phyloP scores from a whole-genome alignment of 2,888 invertebrate genomes.

The Lampropteryx suffumata region DNA sequence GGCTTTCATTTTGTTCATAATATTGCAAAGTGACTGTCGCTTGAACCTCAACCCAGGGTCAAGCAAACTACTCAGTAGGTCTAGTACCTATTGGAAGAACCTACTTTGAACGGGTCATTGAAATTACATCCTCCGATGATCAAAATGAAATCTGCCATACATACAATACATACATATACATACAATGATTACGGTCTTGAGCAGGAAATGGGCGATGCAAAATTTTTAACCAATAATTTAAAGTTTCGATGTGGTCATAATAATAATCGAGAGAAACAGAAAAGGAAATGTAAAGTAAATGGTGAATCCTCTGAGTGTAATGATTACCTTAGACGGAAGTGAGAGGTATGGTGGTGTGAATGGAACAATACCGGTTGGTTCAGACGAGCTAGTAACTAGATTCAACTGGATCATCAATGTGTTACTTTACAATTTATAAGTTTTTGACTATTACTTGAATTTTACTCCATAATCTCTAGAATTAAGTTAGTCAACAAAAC shows the following conservation, averaged over 20 bases:
- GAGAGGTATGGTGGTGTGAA: constrained; percentile 64
- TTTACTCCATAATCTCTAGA: no score
- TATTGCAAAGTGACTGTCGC: constrained; percentile 51
- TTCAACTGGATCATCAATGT: constrained; percentile 1
- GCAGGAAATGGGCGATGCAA: constrained; percentile 37
- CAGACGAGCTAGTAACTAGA: constrained; percentile 27
- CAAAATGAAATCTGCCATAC: no score
- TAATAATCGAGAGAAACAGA: not conserved
- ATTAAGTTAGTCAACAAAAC: no score
- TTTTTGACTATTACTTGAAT: no score
- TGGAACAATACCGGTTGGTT: constrained; percentile 46
- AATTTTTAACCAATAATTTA: not conserved
- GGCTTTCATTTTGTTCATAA: constrained; percentile 46
- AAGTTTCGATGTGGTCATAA: no score
- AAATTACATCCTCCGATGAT: constrained; percentile 23
- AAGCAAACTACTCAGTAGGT: constrained; percentile 20
- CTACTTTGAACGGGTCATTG: constrained; percentile 30
- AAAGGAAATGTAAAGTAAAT: constrained; percentile 12
- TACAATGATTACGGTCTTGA: constrained; percentile 28
- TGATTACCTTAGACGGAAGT: constrained; percentile 59
- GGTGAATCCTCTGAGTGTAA: constrained; percentile 42
- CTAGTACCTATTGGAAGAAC: not conserved
- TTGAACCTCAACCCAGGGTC: constrained; percentile 45
- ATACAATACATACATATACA: no score
- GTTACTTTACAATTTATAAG: not conserved